Base-by-base conservation (phyloP, 2,113 vertebrate species). In the Sebastes schlegelii region DNA sequence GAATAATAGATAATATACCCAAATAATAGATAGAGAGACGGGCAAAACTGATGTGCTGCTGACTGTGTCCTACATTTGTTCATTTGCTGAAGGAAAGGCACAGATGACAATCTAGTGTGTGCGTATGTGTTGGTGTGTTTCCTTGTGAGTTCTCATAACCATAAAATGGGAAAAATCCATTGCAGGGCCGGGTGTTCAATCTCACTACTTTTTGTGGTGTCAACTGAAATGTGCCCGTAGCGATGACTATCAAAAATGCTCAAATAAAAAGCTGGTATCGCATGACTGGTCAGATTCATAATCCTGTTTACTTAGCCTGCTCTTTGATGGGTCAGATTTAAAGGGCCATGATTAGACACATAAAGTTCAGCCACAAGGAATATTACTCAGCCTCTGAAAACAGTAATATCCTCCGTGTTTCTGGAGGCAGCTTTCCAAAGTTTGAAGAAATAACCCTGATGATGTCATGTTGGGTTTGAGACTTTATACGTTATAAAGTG, bases 1-100 rank as follows among this genome's bases (percentile, higher is more conserved):
- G 80, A 90, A 93, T 91, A 91, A 92, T 89, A 76, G 71, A 92
- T 85, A 87, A 85, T 73, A 74, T 74, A 55, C 45, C 70, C 84
- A 87, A 88, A 89, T 92, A 89, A 90, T 84, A 86, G 80, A 86
- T 79, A 57, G 55, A n/a, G 26, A 69, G 55, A 85, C 5, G 4
- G 48, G 79, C 13, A 67, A 63, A 88, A 74, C 21, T 69, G 46
- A 88, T 86, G 68, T 82, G 78, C 61, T 64, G 52, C 55, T 67
- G 64, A 80, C 26, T 71, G 60, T 85, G 85, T 86, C 79, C 77
- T 82, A 84, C 70, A 85, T 84, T 88, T 83, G 67, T 77, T 78
- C 68, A 85, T 86, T 88, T 89, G 64, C 1, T 43, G 60, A 85
- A 72, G 52, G 57, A 65, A 49, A 79, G 10, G 6, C 57, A 62